Evolutionary conservation across 2,113 vertebrate genomes (phyloP).

Genomic region (Rhadina sibilatrix): DNA sequence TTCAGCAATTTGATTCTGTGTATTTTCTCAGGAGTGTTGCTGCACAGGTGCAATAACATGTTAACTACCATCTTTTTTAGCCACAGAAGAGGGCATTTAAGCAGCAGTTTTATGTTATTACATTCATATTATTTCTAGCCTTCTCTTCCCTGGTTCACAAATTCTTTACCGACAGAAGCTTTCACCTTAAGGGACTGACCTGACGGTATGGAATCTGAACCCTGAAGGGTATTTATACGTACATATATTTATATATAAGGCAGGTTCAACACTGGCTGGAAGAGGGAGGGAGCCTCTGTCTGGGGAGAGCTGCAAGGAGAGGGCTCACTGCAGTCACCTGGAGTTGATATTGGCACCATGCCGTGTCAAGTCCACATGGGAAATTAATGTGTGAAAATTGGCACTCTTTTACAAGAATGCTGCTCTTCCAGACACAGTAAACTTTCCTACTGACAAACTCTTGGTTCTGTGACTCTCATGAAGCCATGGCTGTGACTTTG

Average conservation of each 20-base stretch:
- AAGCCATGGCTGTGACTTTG: background rate
- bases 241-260: background rate
- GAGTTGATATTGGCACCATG: background rate
- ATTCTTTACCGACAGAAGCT: background rate
- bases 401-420: accelerated
- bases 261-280: accelerated
- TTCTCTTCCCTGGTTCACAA: background rate
- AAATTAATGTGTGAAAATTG: background rate
- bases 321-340: background rate
- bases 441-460: background rate
- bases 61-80: background rate
- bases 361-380: background rate
- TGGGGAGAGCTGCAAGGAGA: background rate
- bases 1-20: background rate
- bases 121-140: background rate
- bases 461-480: background rate
- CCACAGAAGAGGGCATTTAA: background rate
- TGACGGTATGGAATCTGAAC: background rate
- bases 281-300: background rate
- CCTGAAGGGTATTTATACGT: background rate
- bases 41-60: background rate
- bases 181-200: background rate
- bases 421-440: background rate
- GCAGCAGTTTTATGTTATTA: background rate
- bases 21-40: background rate